phyloP scores from a whole-genome alignment of 2,113 vertebrate genomes.

The Platichthys flesus region DNA sequence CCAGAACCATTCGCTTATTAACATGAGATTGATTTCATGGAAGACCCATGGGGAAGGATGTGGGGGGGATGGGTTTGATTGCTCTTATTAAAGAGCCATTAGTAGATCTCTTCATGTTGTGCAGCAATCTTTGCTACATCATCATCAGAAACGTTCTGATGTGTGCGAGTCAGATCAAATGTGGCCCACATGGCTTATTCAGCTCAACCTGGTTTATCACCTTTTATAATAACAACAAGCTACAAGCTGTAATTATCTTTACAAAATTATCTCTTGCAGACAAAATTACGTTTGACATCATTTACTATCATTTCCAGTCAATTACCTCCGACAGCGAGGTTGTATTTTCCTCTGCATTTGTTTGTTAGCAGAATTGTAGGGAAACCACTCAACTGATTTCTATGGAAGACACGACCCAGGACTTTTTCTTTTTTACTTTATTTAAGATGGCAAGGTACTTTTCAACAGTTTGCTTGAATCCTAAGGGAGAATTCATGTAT shows the following conservation, averaged over 20 bases:
- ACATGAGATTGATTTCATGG: slow-evolving; percentile 67
- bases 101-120: slow-evolving; percentile 45
- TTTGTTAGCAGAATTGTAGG: too few relatives aligned
- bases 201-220: not conserved
- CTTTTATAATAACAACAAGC: too few relatives aligned
- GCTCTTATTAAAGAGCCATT: slow-evolving; percentile 64
- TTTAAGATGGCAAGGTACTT: too few relatives aligned
- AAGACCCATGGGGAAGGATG: slow-evolving; percentile 44
- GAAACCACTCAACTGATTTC: too few relatives aligned
- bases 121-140: slow-evolving; percentile 27
- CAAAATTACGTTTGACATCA: not conserved
- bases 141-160: slow-evolving; percentile 9
- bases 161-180: slow-evolving; percentile 5
- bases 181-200: slow-evolving; percentile 11
- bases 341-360: too few relatives aligned
- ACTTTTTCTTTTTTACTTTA: too few relatives aligned
- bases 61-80: slow-evolving; percentile 47
- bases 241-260: not conserved
- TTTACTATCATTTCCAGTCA: too few relatives aligned
- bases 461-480: too few relatives aligned
- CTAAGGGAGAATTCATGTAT: too few relatives aligned
- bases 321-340: too few relatives aligned
- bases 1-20: slow-evolving; percentile 68
- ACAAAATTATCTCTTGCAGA: not conserved
- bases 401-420: too few relatives aligned